Evolutionary conservation across 2,797 vertebrate genomes (phyloP).

Genomic region (Myotis findleyi): DNA sequence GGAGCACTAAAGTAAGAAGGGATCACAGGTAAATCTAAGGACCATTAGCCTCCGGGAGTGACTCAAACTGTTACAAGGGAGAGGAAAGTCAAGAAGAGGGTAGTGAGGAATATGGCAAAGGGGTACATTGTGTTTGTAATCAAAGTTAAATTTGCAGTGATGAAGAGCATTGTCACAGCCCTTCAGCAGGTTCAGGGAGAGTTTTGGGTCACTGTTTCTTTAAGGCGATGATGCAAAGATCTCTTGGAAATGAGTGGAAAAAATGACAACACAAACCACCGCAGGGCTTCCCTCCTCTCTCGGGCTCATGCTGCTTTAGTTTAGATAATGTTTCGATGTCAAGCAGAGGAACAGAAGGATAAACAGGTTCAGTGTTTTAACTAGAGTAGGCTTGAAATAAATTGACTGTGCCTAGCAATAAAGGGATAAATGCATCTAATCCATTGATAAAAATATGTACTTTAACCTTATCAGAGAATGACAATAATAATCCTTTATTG

Average conservation of each 20-base stretch:
- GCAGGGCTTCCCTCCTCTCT: neutral
- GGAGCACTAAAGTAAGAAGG: neutral
- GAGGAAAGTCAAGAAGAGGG: neutral
- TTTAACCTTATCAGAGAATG: conserved; percentile 45
- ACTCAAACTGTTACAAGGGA: neutral
- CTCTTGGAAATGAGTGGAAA: neutral
- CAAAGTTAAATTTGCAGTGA: neutral
- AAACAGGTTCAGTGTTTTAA: conserved; percentile 4
- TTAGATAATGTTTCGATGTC: conserved; percentile 15
- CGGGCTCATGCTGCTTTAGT: neutral
- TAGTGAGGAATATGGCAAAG: neutral
- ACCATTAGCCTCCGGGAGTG: neutral
- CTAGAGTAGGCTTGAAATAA: conserved; percentile 3
- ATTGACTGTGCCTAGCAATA: conserved; percentile 14
- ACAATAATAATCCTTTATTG: conserved; percentile 45
- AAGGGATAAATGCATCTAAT: conserved; percentile 61
- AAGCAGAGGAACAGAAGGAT: conserved; percentile 32
- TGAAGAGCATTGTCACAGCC: neutral
- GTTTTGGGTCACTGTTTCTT: neutral
- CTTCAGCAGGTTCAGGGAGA: neutral
- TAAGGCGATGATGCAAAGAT: neutral
- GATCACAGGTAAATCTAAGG: neutral
- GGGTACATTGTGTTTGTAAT: neutral
- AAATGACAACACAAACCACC: neutral
- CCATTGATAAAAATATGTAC: conserved; percentile 14